Percentiles rank a stretch among this genome's conserved stretches.
Conservation (phyloP, 2,113 vertebrate genomes). For the Prunella himalayana region DNA sequence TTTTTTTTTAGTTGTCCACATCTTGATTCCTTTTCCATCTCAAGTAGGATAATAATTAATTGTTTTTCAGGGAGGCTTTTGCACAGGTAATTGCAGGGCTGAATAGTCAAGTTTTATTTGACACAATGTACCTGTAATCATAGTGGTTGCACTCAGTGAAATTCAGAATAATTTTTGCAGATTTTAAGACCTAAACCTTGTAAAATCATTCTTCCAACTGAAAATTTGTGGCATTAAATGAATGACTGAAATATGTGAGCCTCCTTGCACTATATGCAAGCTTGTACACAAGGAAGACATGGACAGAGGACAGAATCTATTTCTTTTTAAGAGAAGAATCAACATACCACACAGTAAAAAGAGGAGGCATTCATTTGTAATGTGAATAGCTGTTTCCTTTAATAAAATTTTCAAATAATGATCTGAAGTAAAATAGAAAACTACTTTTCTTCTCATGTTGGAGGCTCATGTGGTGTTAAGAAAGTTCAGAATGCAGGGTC, state of each 20-base stretch:
- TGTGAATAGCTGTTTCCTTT: background rate
- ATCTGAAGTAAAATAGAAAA: background rate
- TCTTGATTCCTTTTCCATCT: background rate
- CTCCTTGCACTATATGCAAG: accelerated
- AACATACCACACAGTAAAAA: background rate
- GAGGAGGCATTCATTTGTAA: background rate
- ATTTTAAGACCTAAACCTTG: background rate
- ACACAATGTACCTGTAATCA: background rate
- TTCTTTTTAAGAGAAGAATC: background rate
- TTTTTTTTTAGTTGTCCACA: background rate
- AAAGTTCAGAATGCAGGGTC: background rate
- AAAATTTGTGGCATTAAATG: background rate
- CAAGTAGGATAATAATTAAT: background rate
- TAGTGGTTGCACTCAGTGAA: background rate
- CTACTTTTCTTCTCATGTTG: background rate
- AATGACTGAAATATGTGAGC: background rate
- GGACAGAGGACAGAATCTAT: background rate
- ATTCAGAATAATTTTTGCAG: background rate
- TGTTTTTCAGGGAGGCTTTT: background rate
- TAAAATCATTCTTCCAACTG: background rate
- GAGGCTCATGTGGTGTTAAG: background rate
- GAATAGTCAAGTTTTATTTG: background rate
- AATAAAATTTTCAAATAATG: background rate
- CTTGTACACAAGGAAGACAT: background rate
- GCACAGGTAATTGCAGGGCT: background rate